These are phyloP conservation scores for Entomobrya multifasciata DNA, from an alignment of 2,888 invertebrate genomes.

Conservation along the genomic window DNA sequence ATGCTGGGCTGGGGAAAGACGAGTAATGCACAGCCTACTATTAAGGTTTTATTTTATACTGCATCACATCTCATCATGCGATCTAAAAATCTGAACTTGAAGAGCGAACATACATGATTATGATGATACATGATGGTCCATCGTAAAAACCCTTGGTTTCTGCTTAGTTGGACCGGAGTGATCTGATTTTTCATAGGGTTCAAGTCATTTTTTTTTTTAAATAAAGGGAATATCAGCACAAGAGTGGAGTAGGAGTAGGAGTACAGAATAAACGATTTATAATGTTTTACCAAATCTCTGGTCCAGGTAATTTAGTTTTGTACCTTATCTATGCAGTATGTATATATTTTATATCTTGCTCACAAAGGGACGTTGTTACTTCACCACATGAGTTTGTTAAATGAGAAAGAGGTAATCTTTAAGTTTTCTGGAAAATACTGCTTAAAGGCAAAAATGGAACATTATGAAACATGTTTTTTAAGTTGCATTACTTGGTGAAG, in stretches of 20 bases:
- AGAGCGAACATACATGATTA: not conserved
- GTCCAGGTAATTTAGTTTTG: too few species aligned
- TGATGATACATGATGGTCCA: not conserved
- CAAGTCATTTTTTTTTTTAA: too few species aligned
- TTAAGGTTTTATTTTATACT: slow-evolving; percentile 10
- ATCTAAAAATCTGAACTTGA: not conserved
- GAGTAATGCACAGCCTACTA: slow-evolving; percentile 24
- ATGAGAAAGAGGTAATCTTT: slow-evolving; percentile 4
- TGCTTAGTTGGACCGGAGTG: not conserved
- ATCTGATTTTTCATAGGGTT: slow-evolving; percentile 37
- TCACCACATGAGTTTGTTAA: slow-evolving; percentile 40
- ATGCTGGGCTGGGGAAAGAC: not conserved
- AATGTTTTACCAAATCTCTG: too few species aligned
- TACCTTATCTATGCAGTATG: too few species aligned
- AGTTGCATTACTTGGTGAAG: not conserved
- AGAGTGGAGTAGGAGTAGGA: not conserved
- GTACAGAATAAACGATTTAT: not conserved
- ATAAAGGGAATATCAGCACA: too few species aligned
- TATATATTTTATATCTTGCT: too few species aligned
- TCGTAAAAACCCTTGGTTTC: not conserved
- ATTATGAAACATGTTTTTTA: slow-evolving; percentile 32
- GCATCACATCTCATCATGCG: not conserved
- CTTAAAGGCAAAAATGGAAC: slow-evolving; percentile 29
- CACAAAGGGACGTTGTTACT: slow-evolving; percentile 7
- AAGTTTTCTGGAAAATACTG: slow-evolving; percentile 9